phyloP scores from a whole-genome alignment of 2,888 invertebrate genomes.

The Argynnis bischoffii region DNA sequence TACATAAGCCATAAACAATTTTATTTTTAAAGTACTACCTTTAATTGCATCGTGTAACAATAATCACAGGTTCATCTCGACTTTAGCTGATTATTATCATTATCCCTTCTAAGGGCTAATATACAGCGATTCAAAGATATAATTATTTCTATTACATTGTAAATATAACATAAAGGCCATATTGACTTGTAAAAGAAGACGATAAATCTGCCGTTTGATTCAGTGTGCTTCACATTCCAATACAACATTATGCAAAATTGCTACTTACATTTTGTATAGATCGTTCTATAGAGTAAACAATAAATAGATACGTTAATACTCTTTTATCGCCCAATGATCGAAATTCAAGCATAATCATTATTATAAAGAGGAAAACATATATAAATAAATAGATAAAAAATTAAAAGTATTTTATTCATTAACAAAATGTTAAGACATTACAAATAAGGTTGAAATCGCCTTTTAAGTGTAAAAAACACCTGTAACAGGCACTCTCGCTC shows the following conservation, averaged over 20 bases:
- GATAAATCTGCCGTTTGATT: conserved; percentile 27
- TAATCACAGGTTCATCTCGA: conserved; percentile 1
- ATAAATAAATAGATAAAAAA: no score
- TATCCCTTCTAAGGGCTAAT: conserved; percentile 3
- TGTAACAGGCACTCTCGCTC: no score
- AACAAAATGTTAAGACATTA: no score
- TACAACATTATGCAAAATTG: conserved; percentile 17
- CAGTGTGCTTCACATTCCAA: conserved; percentile 26
- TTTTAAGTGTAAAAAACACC: no score
- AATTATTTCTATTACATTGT: conserved; percentile 17
- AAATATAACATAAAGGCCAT: conserved; percentile 25
- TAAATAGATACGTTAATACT: conserved; percentile 1
- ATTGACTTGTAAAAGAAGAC: conserved; percentile 33
- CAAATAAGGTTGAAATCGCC: no score
- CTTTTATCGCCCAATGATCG: neutral
- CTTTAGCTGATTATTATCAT: conserved; percentile 11
- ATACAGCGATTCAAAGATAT: conserved; percentile 4
- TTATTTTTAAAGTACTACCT: conserved; percentile 5
- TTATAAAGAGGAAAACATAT: no score
- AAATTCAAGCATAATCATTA: no score
- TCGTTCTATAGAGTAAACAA: neutral
- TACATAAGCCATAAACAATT: conserved; percentile 3
- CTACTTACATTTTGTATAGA: conserved; percentile 19
- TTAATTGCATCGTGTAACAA: conserved; percentile 12
- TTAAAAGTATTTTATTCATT: no score